Base-by-base conservation (phyloP, 2,113 vertebrate genomes). In the Ciconia maguari region DNA sequence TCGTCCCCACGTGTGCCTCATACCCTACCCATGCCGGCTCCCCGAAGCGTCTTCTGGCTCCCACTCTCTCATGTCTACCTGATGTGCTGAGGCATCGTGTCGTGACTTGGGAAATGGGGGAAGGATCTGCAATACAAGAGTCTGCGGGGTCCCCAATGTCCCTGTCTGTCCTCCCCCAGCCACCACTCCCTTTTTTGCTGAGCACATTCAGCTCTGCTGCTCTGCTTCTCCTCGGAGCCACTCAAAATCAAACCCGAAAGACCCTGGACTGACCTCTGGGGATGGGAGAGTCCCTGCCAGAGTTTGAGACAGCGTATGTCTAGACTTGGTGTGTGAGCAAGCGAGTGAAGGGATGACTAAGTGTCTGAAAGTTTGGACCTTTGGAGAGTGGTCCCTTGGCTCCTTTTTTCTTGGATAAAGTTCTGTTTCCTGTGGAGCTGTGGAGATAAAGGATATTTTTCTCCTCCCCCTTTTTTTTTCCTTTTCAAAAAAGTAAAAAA, bases 361-460 rank as follows among this genome's bases (percentile, higher is more conserved):
- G 74, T 90, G 96, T 97, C 95, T 95, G 91, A 80, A 96, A 95
- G 96, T 93, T 94, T 80, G 87, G 92, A 74, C 75, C 86, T 96
- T 85, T 62, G 82, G 87, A 95, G 84, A 95, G 78, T 68, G 93
- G 70, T 91, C 78, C 38, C 75, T 94, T 88, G 85, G 87, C 93
- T 94, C 75, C 68, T 94, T 2, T 25, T 83, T 94, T 72, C 84
- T 95, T 94, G 87, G 96, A 95, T 83, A 52, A 80, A 83, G 49
- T 91, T 96, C 49, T 1, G 10, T 64, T 91, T 94, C 75, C 85
- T 77, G 84, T 57, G 61, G 62, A 96, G 54, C 78, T 3, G 4
- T n/a, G 26, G 62, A 91, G 92, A 91, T 85, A 83, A 85, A 77
- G 52, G 76, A 69, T 85, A 72, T 90, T 93, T 74, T 70, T n/a